Evolutionary conservation across 2,113 vertebrate species (phyloP).

Genomic region (Antigone vipio): DNA sequence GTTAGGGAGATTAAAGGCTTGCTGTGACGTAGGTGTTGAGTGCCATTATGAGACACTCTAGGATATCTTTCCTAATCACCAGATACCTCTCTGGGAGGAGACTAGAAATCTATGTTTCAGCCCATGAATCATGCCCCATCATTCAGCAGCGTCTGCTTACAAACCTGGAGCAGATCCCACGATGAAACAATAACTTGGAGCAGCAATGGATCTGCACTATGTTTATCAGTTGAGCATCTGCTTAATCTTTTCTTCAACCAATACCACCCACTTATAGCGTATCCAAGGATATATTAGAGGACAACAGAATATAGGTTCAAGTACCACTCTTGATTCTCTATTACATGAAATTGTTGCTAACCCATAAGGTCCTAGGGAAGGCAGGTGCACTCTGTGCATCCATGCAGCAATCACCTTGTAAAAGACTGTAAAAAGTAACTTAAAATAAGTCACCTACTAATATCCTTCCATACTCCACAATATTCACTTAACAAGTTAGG

Average conservation of each 20-base stretch:
- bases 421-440: not conserved
- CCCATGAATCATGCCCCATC: accelerated
- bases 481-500: not conserved
- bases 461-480: not conserved
- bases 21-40: not conserved
- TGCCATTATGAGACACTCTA: not conserved
- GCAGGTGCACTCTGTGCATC: not conserved
- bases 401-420: not conserved
- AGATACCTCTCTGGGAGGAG: not conserved
- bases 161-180: not conserved
- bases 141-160: not conserved
- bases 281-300: not conserved
- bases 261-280: not conserved
- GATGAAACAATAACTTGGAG: not conserved
- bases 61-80: not conserved
- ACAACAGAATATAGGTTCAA: not conserved
- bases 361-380: not conserved
- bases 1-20: not conserved
- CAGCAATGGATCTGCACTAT: not conserved
- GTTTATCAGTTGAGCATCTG: accelerated
- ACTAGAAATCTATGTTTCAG: not conserved
- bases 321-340: not conserved
- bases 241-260: not conserved
- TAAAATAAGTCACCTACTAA: not conserved
- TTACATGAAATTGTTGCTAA: not conserved